Evolutionary conservation across 2,797 vertebrate species (phyloP).

Genomic region (Pipistrellus nathusii): DNA sequence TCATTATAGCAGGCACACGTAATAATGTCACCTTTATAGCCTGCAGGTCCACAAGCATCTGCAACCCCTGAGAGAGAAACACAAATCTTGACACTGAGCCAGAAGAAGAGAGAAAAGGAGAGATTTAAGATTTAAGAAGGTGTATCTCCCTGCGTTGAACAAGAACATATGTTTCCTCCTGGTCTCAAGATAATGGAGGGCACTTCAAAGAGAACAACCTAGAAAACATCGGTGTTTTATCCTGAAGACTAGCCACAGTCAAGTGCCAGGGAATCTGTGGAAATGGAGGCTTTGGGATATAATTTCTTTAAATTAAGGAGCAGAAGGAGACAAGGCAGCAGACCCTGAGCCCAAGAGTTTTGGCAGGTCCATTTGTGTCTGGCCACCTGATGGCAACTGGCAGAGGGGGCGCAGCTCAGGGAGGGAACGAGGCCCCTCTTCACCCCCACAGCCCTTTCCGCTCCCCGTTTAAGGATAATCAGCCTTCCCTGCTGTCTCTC

Average conservation of each 20-base stretch:
- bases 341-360: not conserved
- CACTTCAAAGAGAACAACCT: not conserved
- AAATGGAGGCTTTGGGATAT: not conserved
- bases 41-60: not conserved
- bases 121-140: too few relatives aligned
- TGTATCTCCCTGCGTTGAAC: not conserved
- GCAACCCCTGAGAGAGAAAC: not conserved
- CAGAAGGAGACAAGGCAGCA: not conserved
- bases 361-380: accelerated
- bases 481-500: not conserved
- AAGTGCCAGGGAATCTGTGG: not conserved
- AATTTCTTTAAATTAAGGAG: not conserved
- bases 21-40: not conserved
- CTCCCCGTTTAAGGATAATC: not conserved
- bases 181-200: not conserved
- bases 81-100: not conserved
- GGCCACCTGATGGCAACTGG: accelerated
- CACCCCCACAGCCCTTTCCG: not conserved
- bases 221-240: not conserved
- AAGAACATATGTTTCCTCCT: not conserved
- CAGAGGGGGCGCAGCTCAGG: accelerated
- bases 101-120: not conserved
- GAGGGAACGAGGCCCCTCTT: accelerated
- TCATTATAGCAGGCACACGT: accelerated
- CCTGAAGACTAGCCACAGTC: not conserved